These are phyloP conservation scores for Chascanopsetta lugubris DNA, from an alignment of 2,113 vertebrate genomes.

Conservation along the genomic window DNA sequence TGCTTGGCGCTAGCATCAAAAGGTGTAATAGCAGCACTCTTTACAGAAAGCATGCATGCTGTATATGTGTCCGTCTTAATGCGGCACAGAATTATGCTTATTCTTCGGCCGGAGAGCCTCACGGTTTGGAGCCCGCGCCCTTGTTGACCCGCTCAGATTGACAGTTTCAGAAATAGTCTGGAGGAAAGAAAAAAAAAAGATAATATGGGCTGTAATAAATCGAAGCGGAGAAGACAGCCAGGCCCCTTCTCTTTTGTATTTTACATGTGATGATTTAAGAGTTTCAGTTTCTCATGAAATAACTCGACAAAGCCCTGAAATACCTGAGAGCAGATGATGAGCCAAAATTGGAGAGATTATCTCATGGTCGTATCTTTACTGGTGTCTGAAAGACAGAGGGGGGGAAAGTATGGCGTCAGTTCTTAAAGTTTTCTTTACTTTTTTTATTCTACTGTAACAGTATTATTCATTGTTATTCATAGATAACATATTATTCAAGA, in stretches of 20 bases:
- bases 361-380: not conserved
- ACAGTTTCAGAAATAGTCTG: not conserved
- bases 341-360: not conserved
- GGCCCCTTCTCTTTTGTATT: not conserved
- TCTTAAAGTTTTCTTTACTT: not conserved
- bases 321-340: not conserved
- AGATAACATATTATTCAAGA: not conserved
- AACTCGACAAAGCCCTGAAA: not conserved
- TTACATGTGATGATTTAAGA: not conserved
- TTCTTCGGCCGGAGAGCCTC: not conserved
- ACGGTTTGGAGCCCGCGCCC: not conserved
- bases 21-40: not conserved
- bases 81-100: not conserved
- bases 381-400: not conserved
- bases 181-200: conserved; percentile 4
- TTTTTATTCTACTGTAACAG: no score
- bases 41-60: no score
- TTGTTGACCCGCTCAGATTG: not conserved
- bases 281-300: not conserved
- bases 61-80: no score
- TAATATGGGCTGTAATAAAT: not conserved
- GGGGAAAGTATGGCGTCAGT: not conserved
- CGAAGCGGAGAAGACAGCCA: not conserved
- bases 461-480: no score
- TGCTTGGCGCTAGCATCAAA: no score